phyloP scores from a whole-genome alignment of 2,113 vertebrate species.

The Junco hyemalis region DNA sequence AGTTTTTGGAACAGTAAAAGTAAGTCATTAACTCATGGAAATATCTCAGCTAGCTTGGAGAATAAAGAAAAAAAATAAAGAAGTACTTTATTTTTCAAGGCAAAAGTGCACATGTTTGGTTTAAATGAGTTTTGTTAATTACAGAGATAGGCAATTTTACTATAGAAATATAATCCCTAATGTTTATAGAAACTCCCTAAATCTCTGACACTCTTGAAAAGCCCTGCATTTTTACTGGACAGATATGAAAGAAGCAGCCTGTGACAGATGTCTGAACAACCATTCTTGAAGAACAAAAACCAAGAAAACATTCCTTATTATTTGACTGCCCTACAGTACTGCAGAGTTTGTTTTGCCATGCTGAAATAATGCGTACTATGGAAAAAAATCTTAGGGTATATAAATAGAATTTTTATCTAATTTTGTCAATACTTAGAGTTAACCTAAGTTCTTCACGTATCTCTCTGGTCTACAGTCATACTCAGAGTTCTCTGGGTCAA shows the following conservation, averaged over 20 bases:
- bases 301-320: background rate
- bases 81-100: background rate
- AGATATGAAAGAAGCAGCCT: background rate
- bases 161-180: background rate
- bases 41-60: background rate
- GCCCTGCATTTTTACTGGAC: background rate
- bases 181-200: background rate
- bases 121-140: background rate
- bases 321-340: background rate
- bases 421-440: background rate
- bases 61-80: background rate
- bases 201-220: background rate
- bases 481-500: background rate
- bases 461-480: background rate
- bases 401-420: background rate
- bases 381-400: background rate
- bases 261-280: background rate
- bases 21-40: slow-evolving; percentile 46
- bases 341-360: background rate
- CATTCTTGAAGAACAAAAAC: background rate
- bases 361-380: background rate
- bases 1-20: background rate
- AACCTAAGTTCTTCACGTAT: background rate
- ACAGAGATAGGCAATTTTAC: background rate
- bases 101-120: background rate